These are phyloP conservation scores for Eumerus sabulonum DNA, from an alignment of 2,888 invertebrate species.

Conservation along the genomic window DNA sequence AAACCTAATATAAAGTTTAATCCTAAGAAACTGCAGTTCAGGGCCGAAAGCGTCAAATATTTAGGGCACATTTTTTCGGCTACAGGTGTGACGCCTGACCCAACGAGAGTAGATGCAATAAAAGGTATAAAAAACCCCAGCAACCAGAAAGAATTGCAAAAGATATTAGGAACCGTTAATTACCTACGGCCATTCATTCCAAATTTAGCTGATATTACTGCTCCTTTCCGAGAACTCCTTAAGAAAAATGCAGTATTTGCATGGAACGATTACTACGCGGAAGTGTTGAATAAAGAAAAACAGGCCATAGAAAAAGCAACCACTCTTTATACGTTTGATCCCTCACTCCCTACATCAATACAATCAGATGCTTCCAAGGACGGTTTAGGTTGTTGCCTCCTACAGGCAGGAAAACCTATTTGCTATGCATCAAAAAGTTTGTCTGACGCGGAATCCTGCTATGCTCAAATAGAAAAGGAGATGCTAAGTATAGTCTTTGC, in stretches of 20 bases:
- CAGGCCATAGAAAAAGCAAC: constrained; percentile 9
- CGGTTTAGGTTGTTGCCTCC: constrained; percentile 61
- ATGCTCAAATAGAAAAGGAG: constrained; percentile 66
- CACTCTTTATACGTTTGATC: constrained; percentile 5
- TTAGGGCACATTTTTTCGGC: constrained; percentile 66
- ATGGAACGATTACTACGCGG: constrained; percentile 63
- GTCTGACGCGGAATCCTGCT: constrained; percentile 40
- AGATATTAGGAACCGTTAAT: constrained; percentile 7
- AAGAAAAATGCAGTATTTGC: constrained; percentile 68
- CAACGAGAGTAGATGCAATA: constrained; percentile 45
- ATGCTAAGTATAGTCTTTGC: no score
- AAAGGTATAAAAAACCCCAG: constrained; percentile 22
- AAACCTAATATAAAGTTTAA: neutral
- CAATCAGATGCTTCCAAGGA: constrained; percentile 57
- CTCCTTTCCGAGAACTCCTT: constrained; percentile 62
- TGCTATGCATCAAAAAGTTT: constrained; percentile 38
- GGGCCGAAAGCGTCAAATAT: no score
- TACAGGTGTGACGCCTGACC: constrained; percentile 53
- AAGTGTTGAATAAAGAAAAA: constrained; percentile 66
- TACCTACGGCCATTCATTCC: constrained; percentile 28
- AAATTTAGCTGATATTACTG: constrained; percentile 5
- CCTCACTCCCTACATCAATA: constrained; percentile 7
- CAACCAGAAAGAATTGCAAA: constrained; percentile 13
- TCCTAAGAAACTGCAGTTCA: constrained; percentile 49
- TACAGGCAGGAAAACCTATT: constrained; percentile 61